Evolutionary conservation across 2,888 invertebrate genomes (phyloP).

Genomic region (Nomada flava): DNA sequence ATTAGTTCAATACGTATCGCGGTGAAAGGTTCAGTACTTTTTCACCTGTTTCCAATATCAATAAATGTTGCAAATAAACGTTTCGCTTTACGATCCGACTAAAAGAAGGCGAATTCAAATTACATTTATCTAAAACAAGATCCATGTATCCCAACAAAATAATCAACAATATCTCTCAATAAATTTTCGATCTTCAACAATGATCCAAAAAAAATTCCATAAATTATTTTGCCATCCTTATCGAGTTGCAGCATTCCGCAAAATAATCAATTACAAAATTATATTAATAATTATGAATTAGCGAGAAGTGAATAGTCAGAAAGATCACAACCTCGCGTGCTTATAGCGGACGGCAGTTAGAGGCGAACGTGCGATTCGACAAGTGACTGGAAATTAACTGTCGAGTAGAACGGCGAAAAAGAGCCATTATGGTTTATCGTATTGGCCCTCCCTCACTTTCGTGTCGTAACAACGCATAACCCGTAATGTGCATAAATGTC

Average conservation of each 20-base stretch:
- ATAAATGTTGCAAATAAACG: not conserved
- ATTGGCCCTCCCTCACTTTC: conserved; percentile 1
- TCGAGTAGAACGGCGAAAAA: not conserved
- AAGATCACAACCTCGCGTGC: too few species aligned
- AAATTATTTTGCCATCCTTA: too few species aligned
- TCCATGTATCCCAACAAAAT: too few species aligned
- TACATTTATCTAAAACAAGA: too few species aligned
- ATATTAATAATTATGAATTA: not conserved
- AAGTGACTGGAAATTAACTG: conserved; percentile 4
- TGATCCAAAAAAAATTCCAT: too few species aligned
- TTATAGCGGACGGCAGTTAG: not conserved
- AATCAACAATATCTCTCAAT: too few species aligned
- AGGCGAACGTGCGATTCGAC: not conserved
- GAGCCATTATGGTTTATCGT: conserved; percentile 18
- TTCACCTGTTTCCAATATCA: not conserved
- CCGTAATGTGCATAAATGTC: not conserved
- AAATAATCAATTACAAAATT: not conserved
- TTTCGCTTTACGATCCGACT: too few species aligned
- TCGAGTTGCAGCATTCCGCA: too few species aligned
- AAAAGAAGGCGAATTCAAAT: too few species aligned
- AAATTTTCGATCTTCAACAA: too few species aligned
- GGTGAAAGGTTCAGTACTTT: not conserved
- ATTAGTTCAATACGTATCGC: not conserved
- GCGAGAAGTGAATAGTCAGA: not conserved
- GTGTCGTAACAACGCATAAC: not conserved